Conservation (phyloP, 1,140 invertebrate species). For the Aphelenchoides besseyi region DNA sequence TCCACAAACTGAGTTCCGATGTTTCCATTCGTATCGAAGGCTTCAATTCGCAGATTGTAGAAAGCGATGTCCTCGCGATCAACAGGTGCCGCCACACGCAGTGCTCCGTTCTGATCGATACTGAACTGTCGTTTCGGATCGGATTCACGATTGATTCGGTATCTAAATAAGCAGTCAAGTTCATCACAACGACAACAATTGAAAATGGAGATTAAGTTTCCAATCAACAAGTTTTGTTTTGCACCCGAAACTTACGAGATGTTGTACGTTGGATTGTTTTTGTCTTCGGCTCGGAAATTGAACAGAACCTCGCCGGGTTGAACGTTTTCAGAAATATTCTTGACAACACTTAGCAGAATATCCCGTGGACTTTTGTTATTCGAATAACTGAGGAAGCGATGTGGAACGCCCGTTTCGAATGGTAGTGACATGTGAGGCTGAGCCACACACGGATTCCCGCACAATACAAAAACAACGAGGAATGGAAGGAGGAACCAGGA, state of each 20-base stretch:
- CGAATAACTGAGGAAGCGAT: constrained; percentile 32
- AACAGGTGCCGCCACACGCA: constrained; percentile 50
- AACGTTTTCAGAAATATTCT: constrained; percentile 56
- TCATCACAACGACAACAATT: background rate
- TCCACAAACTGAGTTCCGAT: constrained; percentile 57
- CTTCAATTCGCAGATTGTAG: constrained; percentile 56
- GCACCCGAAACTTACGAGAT: constrained; percentile 50
- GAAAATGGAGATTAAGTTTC: constrained; percentile 22
- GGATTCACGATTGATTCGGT: constrained; percentile 61
- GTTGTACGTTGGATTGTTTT: constrained; percentile 52
- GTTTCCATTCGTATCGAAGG: constrained; percentile 52
- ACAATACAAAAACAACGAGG: constrained; percentile 4
- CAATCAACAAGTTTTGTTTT: background rate
- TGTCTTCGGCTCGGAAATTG: constrained; percentile 60
- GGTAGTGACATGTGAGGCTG: constrained; percentile 39
- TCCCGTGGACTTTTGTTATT: constrained; percentile 40
- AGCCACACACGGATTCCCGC: background rate
- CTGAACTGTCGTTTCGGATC: constrained; percentile 62
- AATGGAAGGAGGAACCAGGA: constrained; percentile 6
- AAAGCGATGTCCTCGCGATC: constrained; percentile 58
- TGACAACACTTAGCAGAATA: constrained; percentile 56
- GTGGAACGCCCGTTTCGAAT: constrained; percentile 30
- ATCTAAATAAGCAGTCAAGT: constrained; percentile 39
- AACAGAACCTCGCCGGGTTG: constrained; percentile 51
- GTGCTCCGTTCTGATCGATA: constrained; percentile 61